These are phyloP conservation scores for Stichopus horrens DNA, from an alignment of 53 echinoderm and acorn worm genomes.

Conservation along the genomic window DNA sequence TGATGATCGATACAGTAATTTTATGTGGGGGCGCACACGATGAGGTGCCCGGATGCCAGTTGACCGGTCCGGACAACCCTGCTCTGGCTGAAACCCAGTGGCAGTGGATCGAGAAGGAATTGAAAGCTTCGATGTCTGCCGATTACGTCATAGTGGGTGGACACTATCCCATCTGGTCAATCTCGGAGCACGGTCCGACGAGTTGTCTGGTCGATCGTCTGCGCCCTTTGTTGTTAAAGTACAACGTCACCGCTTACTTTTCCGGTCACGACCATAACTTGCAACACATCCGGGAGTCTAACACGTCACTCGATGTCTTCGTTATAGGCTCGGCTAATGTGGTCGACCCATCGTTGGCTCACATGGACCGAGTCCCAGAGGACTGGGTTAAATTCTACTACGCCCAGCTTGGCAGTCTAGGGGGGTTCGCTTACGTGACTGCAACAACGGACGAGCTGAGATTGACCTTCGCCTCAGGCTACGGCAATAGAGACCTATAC, in stretches of 20 bases:
- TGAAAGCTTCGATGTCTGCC: constrained; percentile 58
- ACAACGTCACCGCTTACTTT: constrained; percentile 89
- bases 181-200: constrained; percentile 95
- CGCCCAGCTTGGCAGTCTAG: constrained; percentile 59
- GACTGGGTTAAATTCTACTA: constrained; percentile 77
- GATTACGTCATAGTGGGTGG: constrained; percentile 91
- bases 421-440: constrained; percentile 83
- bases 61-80: constrained; percentile 61
- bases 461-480: constrained; percentile 78
- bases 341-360: constrained; percentile 64
- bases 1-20: constrained; percentile 89
- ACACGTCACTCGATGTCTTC: constrained; percentile 78
- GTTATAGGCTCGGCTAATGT: constrained; percentile 85
- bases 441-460: constrained; percentile 52
- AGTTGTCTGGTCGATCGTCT: constrained; percentile 68
- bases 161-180: constrained; percentile 97
- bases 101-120: constrained; percentile 81
- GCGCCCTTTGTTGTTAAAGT: constrained; percentile 77
- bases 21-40: constrained; percentile 75
- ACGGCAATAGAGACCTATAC: constrained; percentile 66
- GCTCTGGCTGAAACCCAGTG: constrained; percentile 62
- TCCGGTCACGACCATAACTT: constrained; percentile 97
- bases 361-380: constrained; percentile 66
- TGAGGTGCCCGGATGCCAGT: constrained; percentile 52
- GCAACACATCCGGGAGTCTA: constrained; percentile 80